Evolutionary conservation across 1,140 invertebrate species (phyloP).

Genomic region (Colletes gigas): DNA sequence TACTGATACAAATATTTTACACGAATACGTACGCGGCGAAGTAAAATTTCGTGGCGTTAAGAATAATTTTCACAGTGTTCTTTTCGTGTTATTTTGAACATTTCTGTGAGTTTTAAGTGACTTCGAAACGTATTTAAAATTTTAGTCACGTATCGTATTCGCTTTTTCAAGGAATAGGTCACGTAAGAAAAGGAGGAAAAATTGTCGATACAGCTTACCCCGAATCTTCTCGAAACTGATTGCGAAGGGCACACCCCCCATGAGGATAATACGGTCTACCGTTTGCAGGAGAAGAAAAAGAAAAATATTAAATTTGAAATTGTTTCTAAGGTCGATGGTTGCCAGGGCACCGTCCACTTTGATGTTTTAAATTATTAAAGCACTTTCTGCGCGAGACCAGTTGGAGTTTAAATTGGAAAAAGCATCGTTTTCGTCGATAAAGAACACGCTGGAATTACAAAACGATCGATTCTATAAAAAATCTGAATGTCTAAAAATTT

Average conservation of each 20-base stretch:
- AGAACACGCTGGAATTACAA: no score
- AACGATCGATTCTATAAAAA: no score
- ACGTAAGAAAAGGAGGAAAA: constrained; percentile 1
- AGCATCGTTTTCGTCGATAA: no score
- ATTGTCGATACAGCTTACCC: constrained; percentile 51
- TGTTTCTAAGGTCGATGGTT: neutral
- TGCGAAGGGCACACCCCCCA: constrained; percentile 39
- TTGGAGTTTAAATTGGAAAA: no score
- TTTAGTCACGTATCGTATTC: neutral
- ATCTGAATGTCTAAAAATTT: no score
- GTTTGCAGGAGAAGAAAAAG: neutral
- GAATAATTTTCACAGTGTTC: no score
- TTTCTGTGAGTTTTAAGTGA: neutral
- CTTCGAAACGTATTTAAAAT: constrained; percentile 1
- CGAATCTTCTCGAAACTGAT: constrained; percentile 52
- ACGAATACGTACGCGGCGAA: no score
- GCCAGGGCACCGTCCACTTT: no score
- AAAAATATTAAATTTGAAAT: neutral
- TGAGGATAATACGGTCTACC: constrained; percentile 5
- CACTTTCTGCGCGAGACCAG: no score
- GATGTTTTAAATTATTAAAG: neutral
- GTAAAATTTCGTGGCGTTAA: no score
- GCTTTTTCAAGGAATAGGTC: neutral
- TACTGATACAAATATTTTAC: no score
- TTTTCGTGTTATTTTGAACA: no score